Base-by-base conservation (phyloP, 2,797 vertebrate species). In the Silurus lanzhouensis region DNA sequence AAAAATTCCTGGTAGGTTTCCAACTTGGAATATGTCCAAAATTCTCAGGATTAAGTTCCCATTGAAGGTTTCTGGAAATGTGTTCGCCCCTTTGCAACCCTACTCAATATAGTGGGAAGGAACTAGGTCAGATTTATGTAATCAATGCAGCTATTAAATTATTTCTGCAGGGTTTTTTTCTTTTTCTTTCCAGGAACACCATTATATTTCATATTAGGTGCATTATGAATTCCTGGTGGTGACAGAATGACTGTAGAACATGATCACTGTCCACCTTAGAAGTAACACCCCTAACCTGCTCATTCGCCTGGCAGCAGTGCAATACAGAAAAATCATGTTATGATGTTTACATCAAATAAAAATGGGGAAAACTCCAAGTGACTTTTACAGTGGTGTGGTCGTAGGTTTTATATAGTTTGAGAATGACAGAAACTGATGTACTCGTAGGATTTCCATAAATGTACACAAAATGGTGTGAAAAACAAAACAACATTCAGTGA, bases 211-310 rank as follows among this genome's bases (percentile, higher is more conserved):
- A 60, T 48, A 48, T 25, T 27, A 17, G 46, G 27, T 80, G 27
- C 38, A 71, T 79, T 60, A 80, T 60, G 31, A 58, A 63, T 48
- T 84, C 67, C 17, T 31, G 67, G 44, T 70, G 61, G 46, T 67
- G 63, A 44, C 20, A 46, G 31, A 71, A 48, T 14, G 55, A 46
- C 31, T 78, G 25, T 44, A 48, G 58, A 25, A 48, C 5, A 80
- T 48, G 15, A 22, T 52, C 58, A 8, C 58, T 22, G 27, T 61
- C 76, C 27, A 46, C 19, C 27, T 46, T 63, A 15, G 20, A 22
- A 46, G 20, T 20, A 63, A 46, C 5, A n/a, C 1, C 5, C 31
- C 12, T 60, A 20, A 19, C 3, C 31, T 44, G 6, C 17, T 38
- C 60, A 63, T 63, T 76, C 27, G 20, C 38, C 27, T 38, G 57